phyloP scores from a whole-genome alignment of 2,888 invertebrate genomes.

The Bombylius discolor region DNA sequence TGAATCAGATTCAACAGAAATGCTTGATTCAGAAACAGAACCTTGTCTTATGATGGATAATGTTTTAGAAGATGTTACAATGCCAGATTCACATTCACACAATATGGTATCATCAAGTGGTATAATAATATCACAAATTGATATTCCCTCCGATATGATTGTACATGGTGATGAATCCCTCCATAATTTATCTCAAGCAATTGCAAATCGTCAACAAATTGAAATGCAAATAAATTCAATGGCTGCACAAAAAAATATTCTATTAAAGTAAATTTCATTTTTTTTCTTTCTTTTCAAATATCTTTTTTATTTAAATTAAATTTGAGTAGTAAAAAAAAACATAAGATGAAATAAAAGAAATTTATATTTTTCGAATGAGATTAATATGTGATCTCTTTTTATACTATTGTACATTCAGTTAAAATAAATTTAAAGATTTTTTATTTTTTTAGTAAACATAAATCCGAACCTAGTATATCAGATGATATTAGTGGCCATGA shows the following conservation, averaged over 20 bases:
- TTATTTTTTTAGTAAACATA: slow-evolving; percentile 8
- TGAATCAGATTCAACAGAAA: slow-evolving; percentile 58
- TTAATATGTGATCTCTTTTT: no score
- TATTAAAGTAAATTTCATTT: slow-evolving; percentile 27
- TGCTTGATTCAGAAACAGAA: slow-evolving; percentile 71
- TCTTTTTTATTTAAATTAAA: no score
- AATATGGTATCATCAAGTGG: slow-evolving; percentile 53
- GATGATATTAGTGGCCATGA: slow-evolving; percentile 36
- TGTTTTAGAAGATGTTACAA: slow-evolving; percentile 50
- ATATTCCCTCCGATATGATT: slow-evolving; percentile 34
- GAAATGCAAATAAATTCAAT: slow-evolving; percentile 39
- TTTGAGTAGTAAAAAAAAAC: no score
- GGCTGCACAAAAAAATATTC: slow-evolving; percentile 36
- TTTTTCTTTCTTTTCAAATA: no score
- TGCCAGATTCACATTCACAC: slow-evolving; percentile 52
- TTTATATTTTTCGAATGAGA: no score
- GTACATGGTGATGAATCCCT: slow-evolving; percentile 48
- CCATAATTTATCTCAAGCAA: slow-evolving; percentile 65
- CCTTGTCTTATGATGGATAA: slow-evolving; percentile 73
- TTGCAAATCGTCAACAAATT: slow-evolving; percentile 55
- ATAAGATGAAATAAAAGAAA: no score
- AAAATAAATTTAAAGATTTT: no score
- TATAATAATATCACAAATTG: slow-evolving; percentile 37
- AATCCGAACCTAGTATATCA: slow-evolving; percentile 26
- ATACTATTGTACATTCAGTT: no score